Conservation (phyloP, 2,113 vertebrate genomes). For the Glaucidium brasilianum region DNA sequence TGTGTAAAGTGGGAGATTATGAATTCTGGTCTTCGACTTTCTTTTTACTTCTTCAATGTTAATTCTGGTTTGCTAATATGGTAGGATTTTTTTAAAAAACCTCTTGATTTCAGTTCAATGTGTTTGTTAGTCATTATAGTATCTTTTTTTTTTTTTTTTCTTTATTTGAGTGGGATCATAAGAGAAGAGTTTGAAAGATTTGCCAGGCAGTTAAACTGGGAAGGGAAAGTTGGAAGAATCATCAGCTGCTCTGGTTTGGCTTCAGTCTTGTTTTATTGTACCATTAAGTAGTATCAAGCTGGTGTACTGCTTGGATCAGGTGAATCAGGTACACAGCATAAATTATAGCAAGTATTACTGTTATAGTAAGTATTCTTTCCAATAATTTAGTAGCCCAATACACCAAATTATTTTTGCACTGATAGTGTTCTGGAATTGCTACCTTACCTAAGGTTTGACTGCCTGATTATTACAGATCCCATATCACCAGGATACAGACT, state of each 20-base stretch:
- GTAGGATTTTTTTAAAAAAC: not conserved
- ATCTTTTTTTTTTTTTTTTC: not conserved
- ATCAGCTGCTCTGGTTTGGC: conserved; percentile 5
- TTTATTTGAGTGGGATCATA: not conserved
- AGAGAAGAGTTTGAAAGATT: not conserved
- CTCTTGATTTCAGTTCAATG: not conserved
- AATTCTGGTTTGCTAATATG: not conserved
- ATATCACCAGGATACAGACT: not conserved
- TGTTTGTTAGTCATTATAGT: not conserved
- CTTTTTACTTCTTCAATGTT: not conserved
- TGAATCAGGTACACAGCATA: not conserved
- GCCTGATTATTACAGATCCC: not conserved
- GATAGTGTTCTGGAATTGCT: not conserved
- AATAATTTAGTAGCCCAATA: not conserved
- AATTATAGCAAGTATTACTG: not conserved
- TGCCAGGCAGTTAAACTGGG: not conserved
- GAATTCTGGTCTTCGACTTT: not conserved
- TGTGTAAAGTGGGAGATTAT: not conserved
- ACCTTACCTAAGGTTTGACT: not conserved
- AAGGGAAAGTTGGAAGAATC: conserved; percentile 12
- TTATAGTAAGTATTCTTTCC: not conserved
- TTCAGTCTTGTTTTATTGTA: not conserved
- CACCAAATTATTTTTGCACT: not conserved
- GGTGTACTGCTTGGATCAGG: not conserved
- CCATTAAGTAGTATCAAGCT: not conserved